Evolutionary conservation across 2,113 vertebrate genomes (phyloP).

Genomic region (Chascanopsetta lugubris): DNA sequence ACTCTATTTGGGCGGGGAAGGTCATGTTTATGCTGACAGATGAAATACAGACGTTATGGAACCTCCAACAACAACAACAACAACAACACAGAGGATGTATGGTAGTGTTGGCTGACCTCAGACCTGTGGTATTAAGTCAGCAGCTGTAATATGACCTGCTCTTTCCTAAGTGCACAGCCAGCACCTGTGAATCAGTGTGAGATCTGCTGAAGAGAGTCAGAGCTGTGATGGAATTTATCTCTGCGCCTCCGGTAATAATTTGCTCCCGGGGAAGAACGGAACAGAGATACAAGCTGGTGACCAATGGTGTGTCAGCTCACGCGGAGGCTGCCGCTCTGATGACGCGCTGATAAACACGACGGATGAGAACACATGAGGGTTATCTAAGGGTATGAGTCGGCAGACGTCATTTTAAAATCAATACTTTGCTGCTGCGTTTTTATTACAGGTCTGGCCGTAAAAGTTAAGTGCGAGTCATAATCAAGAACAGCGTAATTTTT

Average conservation of each 20-base stretch:
- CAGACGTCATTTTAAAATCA: conserved; percentile 64
- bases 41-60: conserved; percentile 58
- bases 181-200: conserved; percentile 59
- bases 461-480: conserved; percentile 70
- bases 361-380: conserved; percentile 42
- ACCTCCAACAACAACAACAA: conserved; percentile 20
- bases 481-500: conserved; percentile 54
- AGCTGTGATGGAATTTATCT: conserved; percentile 81
- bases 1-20: conserved; percentile 12
- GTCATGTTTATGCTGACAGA: conserved; percentile 71
- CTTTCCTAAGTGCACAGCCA: conserved; percentile 41
- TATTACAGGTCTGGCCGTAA: conserved; percentile 60
- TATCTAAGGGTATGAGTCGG: conserved; percentile 35
- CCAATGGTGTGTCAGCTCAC: conserved; percentile 75
- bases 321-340: conserved; percentile 61
- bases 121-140: conserved; percentile 40
- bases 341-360: conserved; percentile 67
- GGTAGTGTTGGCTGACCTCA: conserved; percentile 34
- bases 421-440: conserved; percentile 58
- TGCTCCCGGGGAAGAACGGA: conserved; percentile 65
- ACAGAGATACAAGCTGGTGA: conserved; percentile 79
- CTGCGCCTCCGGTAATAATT: conserved; percentile 72
- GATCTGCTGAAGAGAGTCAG: conserved; percentile 68
- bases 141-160: conserved; percentile 61
- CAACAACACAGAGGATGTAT: conserved; percentile 36